These are phyloP conservation scores for Oryzias curvinotus DNA, from an alignment of 2,113 vertebrate species.

Conservation along the genomic window DNA sequence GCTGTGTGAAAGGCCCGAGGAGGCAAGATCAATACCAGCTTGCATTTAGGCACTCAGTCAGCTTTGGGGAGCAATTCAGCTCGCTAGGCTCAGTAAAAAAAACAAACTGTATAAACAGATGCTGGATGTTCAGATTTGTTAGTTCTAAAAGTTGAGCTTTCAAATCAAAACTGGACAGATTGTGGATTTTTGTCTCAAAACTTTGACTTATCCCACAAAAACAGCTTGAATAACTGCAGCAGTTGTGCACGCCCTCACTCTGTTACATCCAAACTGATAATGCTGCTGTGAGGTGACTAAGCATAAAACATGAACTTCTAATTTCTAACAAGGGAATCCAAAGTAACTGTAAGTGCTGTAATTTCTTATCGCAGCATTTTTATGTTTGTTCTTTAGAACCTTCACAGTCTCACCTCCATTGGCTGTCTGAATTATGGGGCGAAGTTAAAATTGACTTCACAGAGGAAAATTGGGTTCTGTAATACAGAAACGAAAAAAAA, in stretches of 20 bases:
- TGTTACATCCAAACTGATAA: too few species aligned
- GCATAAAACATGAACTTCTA: too few species aligned
- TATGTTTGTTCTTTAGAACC: conserved; percentile 11
- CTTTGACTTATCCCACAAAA: too few species aligned
- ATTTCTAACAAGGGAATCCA: too few species aligned
- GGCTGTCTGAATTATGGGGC: conserved; percentile 12
- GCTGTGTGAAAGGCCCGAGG: conserved; percentile 61
- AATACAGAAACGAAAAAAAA: conserved; percentile 35
- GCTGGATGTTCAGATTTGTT: not conserved
- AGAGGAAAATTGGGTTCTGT: conserved; percentile 4
- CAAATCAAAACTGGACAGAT: too few species aligned
- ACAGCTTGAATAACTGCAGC: too few species aligned
- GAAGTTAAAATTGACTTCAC: conserved; percentile 23
- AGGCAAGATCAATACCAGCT: conserved; percentile 67
- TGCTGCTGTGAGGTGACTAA: too few species aligned
- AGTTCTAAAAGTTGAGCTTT: too few species aligned
- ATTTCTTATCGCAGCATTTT: not conserved
- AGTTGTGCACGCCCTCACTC: too few species aligned
- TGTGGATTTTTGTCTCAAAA: too few species aligned
- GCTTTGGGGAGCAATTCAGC: conserved; percentile 52
- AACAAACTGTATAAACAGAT: conserved; percentile 50
- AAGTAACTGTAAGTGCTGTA: too few species aligned
- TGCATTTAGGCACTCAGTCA: conserved; percentile 62
- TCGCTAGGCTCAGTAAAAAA: conserved; percentile 55
- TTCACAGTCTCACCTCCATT: conserved; percentile 8